Evolutionary conservation across 1,140 invertebrate genomes (phyloP).

Genomic region (Drosophila murphyi): DNA sequence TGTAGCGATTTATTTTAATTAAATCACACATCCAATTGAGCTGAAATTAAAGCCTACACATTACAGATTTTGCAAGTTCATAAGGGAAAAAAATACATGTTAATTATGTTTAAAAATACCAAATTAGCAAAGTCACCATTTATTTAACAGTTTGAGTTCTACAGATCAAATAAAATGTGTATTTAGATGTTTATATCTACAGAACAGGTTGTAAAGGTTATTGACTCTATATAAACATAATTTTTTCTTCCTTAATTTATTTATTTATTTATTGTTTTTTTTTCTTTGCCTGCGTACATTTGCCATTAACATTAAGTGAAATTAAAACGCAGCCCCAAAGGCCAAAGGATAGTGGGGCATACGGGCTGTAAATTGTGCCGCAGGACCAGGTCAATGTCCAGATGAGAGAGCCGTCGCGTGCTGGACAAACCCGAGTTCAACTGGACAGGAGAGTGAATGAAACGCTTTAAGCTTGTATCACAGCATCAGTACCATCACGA

Average conservation of each 20-base stretch:
- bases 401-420: conserved; percentile 22
- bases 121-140: neutral
- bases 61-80: neutral
- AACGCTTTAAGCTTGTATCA: conserved; percentile 63
- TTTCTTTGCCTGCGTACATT: conserved; percentile 9
- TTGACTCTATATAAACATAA: conserved; percentile 21
- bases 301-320: conserved; percentile 36
- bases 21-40: conserved; percentile 22
- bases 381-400: conserved; percentile 44
- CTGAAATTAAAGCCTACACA: neutral
- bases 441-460: conserved; percentile 50
- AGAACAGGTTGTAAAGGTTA: too few relatives aligned
- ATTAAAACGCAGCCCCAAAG: conserved; percentile 32
- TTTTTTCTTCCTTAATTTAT: conserved; percentile 16
- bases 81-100: neutral
- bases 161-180: too few relatives aligned
- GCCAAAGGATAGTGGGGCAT: conserved; percentile 1
- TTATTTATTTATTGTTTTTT: conserved; percentile 16
- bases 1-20: conserved; percentile 54
- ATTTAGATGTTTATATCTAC: too few relatives aligned
- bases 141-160: too few relatives aligned
- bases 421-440: conserved; percentile 42
- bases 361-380: conserved; percentile 1
- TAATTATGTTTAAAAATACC: neutral
- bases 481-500: conserved; percentile 39